Evolutionary conservation across 2,113 vertebrate species (phyloP).

Genomic region (Gallinago media): DNA sequence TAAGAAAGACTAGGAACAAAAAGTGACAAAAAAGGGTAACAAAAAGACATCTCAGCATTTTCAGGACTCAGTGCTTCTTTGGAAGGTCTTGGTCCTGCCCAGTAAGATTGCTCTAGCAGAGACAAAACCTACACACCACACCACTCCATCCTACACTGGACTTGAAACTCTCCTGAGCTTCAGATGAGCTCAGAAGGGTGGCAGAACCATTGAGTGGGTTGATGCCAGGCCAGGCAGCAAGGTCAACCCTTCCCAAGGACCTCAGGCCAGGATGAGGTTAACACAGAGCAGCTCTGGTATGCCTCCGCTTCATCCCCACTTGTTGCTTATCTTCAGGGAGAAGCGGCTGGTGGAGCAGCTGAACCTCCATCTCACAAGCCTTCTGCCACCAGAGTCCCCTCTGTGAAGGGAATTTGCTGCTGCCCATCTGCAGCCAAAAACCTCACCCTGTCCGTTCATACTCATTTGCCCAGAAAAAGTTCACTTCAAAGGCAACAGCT

Average conservation of each 20-base stretch:
- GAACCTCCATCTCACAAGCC: neutral
- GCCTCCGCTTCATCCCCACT: neutral
- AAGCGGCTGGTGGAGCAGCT: slow-evolving; percentile 14
- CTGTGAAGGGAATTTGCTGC: neutral
- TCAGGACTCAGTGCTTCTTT: neutral
- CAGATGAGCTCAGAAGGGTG: neutral
- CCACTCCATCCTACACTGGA: neutral
- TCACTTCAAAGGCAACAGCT: slow-evolving; percentile 50
- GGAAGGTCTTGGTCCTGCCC: neutral
- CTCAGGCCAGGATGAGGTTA: neutral
- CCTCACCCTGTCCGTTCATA: neutral
- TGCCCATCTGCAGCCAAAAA: slow-evolving; percentile 9
- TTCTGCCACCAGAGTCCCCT: neutral
- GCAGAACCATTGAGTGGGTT: neutral
- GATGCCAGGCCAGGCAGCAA: neutral
- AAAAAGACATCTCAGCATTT: neutral
- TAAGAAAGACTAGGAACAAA: neutral
- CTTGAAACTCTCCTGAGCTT: neutral
- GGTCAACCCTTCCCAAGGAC: neutral
- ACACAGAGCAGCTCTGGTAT: neutral
- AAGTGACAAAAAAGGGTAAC: neutral
- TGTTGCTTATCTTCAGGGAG: neutral
- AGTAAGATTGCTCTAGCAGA: neutral
- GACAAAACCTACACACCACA: neutral
- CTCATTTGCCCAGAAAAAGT: slow-evolving; percentile 16